Evolutionary conservation across 2,113 vertebrate species (phyloP), one percentile per base, ranked within the genome.

Genomic region (Chaetorhynchus papuensis): DNA sequence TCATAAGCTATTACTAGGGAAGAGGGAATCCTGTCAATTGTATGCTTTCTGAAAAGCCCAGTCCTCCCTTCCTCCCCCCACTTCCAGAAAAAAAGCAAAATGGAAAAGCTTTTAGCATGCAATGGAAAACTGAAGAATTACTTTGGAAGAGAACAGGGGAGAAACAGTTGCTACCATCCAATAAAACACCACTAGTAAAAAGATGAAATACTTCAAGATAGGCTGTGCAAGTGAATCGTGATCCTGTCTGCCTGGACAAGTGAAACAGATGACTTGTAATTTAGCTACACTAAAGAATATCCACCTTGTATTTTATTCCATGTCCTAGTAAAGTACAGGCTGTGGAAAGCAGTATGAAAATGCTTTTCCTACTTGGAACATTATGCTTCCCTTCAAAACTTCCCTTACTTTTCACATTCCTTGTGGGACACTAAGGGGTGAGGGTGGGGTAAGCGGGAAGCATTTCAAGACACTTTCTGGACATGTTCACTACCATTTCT

Each of bases 11-110:
- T 93, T 93, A 97, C 93, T 97, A 97, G 95, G 97, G 95, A 96
- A 97, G 94, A 97, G 87, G 97, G 97, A 98, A 96, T 94, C 96
- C 92, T 97, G 89, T 93, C 95, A 96, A 95, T 72, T 92, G 87
- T 82, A 92, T 83, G 96, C 96, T 96, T 98, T 74, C 94, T 97
- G 90, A 91, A 97, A 97, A 94, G 85, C 94, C 94, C 90, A 65
- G 57, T 82, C 84, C 74, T 91, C 94, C 89, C 95, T 94, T 88
- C 93, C 93, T 54, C 92, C 94, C 82, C 64, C 71, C 47, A 31
- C 35, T 93, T 94, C 56, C 64, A 81, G 76, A 45, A 81, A 77
- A 88, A 90, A 90, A 68, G 66, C 49, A 95, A 93, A 96, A 78
- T 87, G 79, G 87, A 83, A 82, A 96, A 96, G 81, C 92, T 94